A percentile compares a stretch with the other conserved stretches of the same genome.
These are phyloP conservation scores for Hycleus cichorii DNA, from an alignment of 1,140 invertebrate species.

Conservation along the genomic window DNA sequence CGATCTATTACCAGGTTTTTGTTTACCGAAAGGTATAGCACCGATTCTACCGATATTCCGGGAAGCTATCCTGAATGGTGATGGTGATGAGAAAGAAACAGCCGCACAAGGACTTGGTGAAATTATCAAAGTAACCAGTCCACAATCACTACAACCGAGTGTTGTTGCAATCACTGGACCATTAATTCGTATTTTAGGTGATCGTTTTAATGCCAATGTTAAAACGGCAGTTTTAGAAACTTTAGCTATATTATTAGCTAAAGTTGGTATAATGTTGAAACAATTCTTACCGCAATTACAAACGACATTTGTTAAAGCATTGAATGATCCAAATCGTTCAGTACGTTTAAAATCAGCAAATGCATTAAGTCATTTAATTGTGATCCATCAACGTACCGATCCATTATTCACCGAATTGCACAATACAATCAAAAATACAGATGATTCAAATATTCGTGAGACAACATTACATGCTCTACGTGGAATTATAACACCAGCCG, in stretches of 20 bases:
- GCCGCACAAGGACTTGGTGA: slow-evolving; percentile 91
- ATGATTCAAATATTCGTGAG: slow-evolving; percentile 79
- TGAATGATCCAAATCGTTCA: slow-evolving; percentile 79
- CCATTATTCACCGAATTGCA: slow-evolving; percentile 88
- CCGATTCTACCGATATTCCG: slow-evolving; percentile 91
- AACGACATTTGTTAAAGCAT: slow-evolving; percentile 92
- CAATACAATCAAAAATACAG: slow-evolving; percentile 72
- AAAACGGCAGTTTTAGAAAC: slow-evolving; percentile 96
- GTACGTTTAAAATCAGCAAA: slow-evolving; percentile 84
- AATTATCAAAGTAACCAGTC: slow-evolving; percentile 79
- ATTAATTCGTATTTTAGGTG: slow-evolving; percentile 93
- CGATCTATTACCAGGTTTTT: slow-evolving; percentile 85
- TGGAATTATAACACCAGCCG: slow-evolving; percentile 72
- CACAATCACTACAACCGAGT: slow-evolving; percentile 82
- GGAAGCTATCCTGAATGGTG: slow-evolving; percentile 90
- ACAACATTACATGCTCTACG: slow-evolving; percentile 87
- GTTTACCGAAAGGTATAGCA: slow-evolving; percentile 84
- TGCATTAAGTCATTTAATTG: slow-evolving; percentile 80
- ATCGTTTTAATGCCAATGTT: slow-evolving; percentile 86
- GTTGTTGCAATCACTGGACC: slow-evolving; percentile 97
- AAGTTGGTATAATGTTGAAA: slow-evolving; percentile 88
- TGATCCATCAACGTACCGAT: slow-evolving; percentile 82
- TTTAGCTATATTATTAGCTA: slow-evolving; percentile 81
- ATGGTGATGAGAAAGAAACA: slow-evolving; percentile 90
- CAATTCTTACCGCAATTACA: slow-evolving; percentile 97